These are phyloP conservation scores for Drosophila seguyi DNA, from an alignment of 1,140 invertebrate genomes.

Conservation along the genomic window DNA sequence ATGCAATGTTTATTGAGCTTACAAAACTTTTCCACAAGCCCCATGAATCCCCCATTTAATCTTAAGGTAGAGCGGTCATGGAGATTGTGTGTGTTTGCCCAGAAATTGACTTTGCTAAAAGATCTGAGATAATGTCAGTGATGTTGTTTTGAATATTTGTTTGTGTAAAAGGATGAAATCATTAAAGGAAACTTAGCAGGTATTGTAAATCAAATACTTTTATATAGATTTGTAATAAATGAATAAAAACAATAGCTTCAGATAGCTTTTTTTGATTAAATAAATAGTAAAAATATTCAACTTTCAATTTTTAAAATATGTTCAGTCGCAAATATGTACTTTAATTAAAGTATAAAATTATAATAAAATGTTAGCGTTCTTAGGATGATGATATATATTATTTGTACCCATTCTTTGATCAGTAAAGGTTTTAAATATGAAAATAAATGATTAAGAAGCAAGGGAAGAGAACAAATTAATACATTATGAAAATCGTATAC, in stretches of 20 bases:
- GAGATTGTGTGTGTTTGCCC: slow-evolving; percentile 12
- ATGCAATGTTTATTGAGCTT: slow-evolving; percentile 80
- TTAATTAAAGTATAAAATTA: background rate
- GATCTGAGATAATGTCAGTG: background rate
- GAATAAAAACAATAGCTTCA: no score
- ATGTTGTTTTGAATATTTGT: background rate
- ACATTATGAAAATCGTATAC: no score
- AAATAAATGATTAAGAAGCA: background rate
- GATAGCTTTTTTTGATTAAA: no score
- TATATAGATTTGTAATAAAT: background rate
- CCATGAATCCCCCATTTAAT: slow-evolving; percentile 16
- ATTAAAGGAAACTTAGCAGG: background rate
- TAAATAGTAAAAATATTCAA: no score
- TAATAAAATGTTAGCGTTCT: background rate
- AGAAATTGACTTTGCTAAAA: slow-evolving; percentile 12
- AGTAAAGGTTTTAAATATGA: background rate
- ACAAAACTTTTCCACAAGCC: slow-evolving; percentile 49
- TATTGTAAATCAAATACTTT: background rate
- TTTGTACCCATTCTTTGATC: background rate
- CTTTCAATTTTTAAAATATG: background rate
- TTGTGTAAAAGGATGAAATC: no score
- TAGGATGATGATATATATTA: background rate
- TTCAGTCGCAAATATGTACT: no score
- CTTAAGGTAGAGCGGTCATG: slow-evolving; percentile 51
- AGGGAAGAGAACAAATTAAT: no score